Evolutionary conservation across 1,140 invertebrate species (phyloP).

Genomic region (Alviniconcha marisindica): DNA sequence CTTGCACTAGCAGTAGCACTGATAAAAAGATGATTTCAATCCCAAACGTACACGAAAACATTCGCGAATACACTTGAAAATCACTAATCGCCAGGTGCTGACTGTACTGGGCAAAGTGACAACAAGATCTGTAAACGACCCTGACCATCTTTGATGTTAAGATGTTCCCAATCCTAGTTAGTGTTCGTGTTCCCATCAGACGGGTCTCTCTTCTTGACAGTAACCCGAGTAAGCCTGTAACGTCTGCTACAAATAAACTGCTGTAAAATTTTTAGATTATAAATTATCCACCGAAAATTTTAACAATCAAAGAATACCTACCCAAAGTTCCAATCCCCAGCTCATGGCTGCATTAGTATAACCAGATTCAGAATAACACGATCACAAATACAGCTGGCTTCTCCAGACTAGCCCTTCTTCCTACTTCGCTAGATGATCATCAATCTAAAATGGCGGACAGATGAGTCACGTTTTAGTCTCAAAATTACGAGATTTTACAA

Average conservation of each 20-base stretch:
- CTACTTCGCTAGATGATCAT: conserved; percentile 29
- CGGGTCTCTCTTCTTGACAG: no score
- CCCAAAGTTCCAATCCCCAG: conserved; percentile 63
- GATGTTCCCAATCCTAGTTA: no score
- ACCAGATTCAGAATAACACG: conserved; percentile 4
- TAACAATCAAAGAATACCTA: conserved; percentile 44
- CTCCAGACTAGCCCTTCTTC: conserved; percentile 36
- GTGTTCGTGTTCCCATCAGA: no score
- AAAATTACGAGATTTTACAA: conserved; percentile 16
- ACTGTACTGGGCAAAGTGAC: no score
- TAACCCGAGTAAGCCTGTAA: background rate
- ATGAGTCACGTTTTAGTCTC: conserved; percentile 36
- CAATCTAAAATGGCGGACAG: conserved; percentile 40
- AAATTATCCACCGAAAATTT: background rate
- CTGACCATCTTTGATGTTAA: no score
- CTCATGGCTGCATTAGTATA: conserved; percentile 57
- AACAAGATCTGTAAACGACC: no score
- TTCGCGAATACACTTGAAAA: no score
- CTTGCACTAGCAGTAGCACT: no score
- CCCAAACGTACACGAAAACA: no score
- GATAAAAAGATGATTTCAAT: no score
- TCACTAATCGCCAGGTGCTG: no score
- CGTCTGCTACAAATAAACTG: background rate
- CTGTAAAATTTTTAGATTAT: no score
- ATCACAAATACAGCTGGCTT: conserved; percentile 10